Percentiles rank a stretch among this genome's conserved stretches.
phyloP scores from a whole-genome alignment of 2,113 vertebrate genomes.

The Cynoglossus semilaevis region DNA sequence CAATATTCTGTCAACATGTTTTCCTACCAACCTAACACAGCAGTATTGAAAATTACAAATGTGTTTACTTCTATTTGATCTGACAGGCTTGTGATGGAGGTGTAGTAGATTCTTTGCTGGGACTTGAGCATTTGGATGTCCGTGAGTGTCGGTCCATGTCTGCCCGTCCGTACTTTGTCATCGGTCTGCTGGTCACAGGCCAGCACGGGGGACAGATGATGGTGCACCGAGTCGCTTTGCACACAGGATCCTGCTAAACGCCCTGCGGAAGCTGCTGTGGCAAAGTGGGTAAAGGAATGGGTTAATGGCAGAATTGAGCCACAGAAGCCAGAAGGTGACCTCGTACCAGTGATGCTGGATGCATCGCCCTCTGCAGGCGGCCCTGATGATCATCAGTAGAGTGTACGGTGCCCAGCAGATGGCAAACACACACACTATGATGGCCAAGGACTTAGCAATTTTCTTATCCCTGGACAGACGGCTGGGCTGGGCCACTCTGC shows the following conservation, averaged over 20 bases:
- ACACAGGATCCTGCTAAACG: conserved; percentile 77
- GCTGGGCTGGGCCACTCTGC: conserved; percentile 62
- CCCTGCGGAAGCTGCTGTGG: conserved; percentile 81
- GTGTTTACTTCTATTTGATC: too few relatives aligned
- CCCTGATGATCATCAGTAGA: conserved; percentile 79
- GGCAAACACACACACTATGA: conserved; percentile 81
- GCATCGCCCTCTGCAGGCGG: conserved; percentile 62
- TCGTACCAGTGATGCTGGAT: conserved; percentile 72
- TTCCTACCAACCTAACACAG: neutral
- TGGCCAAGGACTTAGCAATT: conserved; percentile 80
- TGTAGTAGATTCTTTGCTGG: conserved; percentile 1
- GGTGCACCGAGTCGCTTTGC: conserved; percentile 50
- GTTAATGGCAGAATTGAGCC: conserved; percentile 85
- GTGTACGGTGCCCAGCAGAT: conserved; percentile 86
- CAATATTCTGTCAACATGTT: too few relatives aligned
- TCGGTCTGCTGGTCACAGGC: conserved; percentile 39
- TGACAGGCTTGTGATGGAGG: neutral
- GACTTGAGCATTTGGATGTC: neutral
- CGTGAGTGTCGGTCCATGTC: conserved; percentile 10
- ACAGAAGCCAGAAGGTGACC: conserved; percentile 87
- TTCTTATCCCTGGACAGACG: conserved; percentile 80
- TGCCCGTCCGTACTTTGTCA: conserved; percentile 15
- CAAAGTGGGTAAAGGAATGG: conserved; percentile 86
- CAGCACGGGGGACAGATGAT: conserved; percentile 46
- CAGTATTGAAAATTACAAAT: neutral